phyloP scores from a whole-genome alignment of 2,797 vertebrate genomes.

The Argya squamiceps region DNA sequence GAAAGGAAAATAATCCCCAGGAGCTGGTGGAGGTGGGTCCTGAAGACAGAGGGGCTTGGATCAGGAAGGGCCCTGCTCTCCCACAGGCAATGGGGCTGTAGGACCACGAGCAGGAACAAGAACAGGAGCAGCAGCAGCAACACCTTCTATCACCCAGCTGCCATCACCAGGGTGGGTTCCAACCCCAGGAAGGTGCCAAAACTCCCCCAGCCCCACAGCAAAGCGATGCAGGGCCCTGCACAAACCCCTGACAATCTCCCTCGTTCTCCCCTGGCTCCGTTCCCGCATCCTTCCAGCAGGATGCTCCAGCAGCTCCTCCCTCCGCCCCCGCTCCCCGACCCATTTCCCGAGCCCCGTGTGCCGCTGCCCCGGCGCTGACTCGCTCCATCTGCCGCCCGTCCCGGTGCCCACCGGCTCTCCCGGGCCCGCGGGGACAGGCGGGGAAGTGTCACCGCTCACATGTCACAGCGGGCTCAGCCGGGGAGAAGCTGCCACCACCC shows the following conservation, averaged over 20 bases:
- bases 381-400: neutral
- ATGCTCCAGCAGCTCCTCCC: neutral
- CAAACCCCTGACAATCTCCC: rapidly evolving
- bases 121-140: neutral
- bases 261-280: rapidly evolving
- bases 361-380: neutral
- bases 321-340: neutral
- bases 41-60: rapidly evolving
- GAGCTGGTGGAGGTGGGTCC: neutral
- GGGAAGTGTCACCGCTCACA: neutral
- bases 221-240: rapidly evolving
- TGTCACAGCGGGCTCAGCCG: rapidly evolving
- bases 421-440: neutral
- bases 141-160: rapidly evolving
- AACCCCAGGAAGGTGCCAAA: neutral
- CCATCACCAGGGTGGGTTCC: neutral
- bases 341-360: neutral
- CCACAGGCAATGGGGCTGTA: neutral
- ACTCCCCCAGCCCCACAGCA: rapidly evolving
- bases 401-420: neutral
- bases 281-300: neutral
- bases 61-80: neutral
- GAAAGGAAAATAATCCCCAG: neutral
- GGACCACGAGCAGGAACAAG: neutral
- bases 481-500: rapidly evolving